Percentiles rank a stretch among this genome's conserved stretches.
Conservation (phyloP, 2,113 vertebrate genomes). For the Lethenteron reissneri region DNA sequence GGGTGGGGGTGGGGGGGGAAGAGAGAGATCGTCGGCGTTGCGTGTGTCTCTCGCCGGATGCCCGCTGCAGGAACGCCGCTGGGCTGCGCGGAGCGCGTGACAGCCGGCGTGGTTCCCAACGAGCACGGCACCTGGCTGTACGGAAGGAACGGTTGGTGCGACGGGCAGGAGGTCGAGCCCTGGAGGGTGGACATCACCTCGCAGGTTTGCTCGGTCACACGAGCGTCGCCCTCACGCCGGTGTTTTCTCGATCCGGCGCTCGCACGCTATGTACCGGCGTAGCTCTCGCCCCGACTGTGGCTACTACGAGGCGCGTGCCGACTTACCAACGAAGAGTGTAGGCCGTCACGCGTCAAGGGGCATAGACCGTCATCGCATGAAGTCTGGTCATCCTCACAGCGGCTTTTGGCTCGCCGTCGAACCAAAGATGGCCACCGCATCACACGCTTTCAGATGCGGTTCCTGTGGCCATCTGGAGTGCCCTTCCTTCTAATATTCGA, state of each 20-base stretch:
- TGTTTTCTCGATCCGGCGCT: not conserved
- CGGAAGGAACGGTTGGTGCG: slow-evolving; percentile 36
- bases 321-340: not conserved
- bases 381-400: not conserved
- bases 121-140: slow-evolving; percentile 39
- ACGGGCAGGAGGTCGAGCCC: slow-evolving; percentile 31
- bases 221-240: not conserved
- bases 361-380: not conserved
- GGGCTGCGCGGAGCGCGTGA: slow-evolving; percentile 24
- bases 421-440: no score
- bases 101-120: slow-evolving; percentile 30
- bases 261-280: not conserved
- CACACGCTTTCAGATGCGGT: no score
- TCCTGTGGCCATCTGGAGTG: no score
- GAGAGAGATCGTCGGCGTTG: no score
- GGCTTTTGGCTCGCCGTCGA: no score
- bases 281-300: not conserved
- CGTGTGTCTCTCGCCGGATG: not conserved
- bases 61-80: slow-evolving; percentile 20
- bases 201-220: slow-evolving; percentile 20
- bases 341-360: not conserved
- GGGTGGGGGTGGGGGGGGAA: no score
- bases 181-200: slow-evolving; percentile 31
- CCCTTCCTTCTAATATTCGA: no score
- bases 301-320: not conserved